These are phyloP conservation scores for Chlamydotis undulata DNA, from an alignment of 2,113 vertebrate species.

Conservation along the genomic window DNA sequence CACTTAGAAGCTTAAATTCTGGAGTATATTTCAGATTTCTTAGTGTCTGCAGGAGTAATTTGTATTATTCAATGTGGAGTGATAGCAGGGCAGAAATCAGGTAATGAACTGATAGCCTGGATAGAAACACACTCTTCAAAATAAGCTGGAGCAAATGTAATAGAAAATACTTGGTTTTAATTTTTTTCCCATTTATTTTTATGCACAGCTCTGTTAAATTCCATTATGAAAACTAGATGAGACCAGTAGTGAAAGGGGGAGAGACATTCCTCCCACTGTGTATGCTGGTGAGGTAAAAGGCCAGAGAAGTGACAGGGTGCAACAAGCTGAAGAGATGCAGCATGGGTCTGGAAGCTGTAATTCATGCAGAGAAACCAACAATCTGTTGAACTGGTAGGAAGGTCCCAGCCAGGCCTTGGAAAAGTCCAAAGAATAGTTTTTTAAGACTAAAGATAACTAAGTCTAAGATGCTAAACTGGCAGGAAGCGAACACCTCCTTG, in stretches of 20 bases:
- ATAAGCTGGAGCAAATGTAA: background rate
- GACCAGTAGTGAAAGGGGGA: background rate
- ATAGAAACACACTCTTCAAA: background rate
- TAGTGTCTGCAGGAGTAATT: background rate
- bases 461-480: background rate
- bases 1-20: background rate
- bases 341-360: background rate
- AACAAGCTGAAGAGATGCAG: background rate
- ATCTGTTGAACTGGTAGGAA: background rate
- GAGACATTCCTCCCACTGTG: background rate
- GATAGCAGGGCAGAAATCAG: background rate
- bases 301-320: background rate
- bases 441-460: background rate
- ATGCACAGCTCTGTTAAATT: background rate
- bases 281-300: background rate
- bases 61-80: background rate
- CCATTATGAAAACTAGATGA: background rate
- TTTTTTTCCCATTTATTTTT: background rate
- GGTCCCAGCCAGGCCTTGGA: accelerated
- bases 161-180: background rate
- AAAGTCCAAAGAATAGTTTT: background rate
- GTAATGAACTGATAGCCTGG: background rate
- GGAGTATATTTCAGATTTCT: background rate
- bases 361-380: background rate
- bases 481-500: background rate